Evolutionary conservation across 2,797 vertebrate genomes (phyloP), one percentile per base, ranked within the genome.

Genomic region (Serranus cabrilla): DNA sequence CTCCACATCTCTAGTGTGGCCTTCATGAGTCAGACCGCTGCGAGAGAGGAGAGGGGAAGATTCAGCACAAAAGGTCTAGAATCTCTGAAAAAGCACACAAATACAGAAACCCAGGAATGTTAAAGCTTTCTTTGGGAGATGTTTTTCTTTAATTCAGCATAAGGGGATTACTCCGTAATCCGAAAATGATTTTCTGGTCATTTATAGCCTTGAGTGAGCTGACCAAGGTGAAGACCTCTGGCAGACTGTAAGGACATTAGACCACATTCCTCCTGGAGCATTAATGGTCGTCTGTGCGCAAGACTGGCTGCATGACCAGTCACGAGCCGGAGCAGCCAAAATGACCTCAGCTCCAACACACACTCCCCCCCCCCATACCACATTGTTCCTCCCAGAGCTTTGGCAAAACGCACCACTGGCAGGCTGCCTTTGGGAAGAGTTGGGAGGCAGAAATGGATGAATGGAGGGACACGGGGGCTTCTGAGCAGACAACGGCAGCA

Each of bases 11-110:
- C 98, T 96, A 84, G 95, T 89, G 91, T 98, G 98, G 37, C 96
- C 95, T 89, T 99, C 97, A 0, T 98, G 98, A 2, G 97, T 99
- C 84, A 99, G 93, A 21, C 98, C 98, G 31, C 98, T 99, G 82
- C 12, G 58, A 70, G 72, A 73, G 23, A 59, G 63, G 67, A 71
- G 63, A 47, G 17, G 10, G 17, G 7, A 43, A 37, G 21, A 64
- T 2, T 76, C 56, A 80, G 43, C 1, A 0, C 5, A 1, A 5
- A 11, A 49, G 31, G 16, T 39, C 6, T 40, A 45, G 46, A 59
- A 23, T 37, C 13, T 16, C 10, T 17, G 18, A 17, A 57, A 21
- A 31, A n/a, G 25, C 21, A 18, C 42, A 12, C 7, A 60, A n/a
- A 27, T 27, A 64, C 18, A 55, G 13, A 55, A 75, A 72, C 9